phyloP scores from a whole-genome alignment of 2,113 vertebrate genomes.

The Platichthys flesus region DNA sequence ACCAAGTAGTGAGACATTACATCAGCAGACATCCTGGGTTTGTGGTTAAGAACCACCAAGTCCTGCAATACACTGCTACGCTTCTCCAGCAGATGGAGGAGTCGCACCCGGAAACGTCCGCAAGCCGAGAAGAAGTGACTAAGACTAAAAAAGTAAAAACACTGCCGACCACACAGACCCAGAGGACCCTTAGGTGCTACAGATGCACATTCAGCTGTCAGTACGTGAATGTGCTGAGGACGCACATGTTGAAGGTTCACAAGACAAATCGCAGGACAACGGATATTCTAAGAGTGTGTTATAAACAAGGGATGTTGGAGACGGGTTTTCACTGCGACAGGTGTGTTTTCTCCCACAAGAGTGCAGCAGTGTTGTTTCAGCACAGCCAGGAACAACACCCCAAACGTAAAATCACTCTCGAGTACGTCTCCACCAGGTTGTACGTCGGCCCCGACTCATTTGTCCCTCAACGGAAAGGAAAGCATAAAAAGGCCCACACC shows the following conservation, averaged over 20 bases:
- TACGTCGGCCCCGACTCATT: constrained; percentile 1
- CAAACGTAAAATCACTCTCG: not conserved
- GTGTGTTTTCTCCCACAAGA: constrained; percentile 87
- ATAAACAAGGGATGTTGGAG: constrained; percentile 84
- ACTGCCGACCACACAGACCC: constrained; percentile 50
- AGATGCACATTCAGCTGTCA: constrained; percentile 85
- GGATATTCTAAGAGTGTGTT: constrained; percentile 85
- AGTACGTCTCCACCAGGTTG: constrained; percentile 10
- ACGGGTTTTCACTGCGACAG: constrained; percentile 90
- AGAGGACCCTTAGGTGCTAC: constrained; percentile 85
- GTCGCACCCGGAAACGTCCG: not conserved
- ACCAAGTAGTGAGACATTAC: constrained; percentile 37
- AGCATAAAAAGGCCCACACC: constrained; percentile 54
- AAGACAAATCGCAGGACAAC: constrained; percentile 78
- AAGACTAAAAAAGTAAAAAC: constrained; percentile 78
- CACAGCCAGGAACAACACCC: constrained; percentile 89
- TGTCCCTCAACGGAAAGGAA: not conserved
- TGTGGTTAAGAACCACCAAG: not conserved
- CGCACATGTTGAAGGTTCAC: constrained; percentile 87
- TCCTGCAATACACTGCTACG: constrained; percentile 33
- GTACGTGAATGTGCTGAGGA: constrained; percentile 84
- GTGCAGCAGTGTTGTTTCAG: constrained; percentile 81
- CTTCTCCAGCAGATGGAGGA: constrained; percentile 7
- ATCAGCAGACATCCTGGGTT: constrained; percentile 22
- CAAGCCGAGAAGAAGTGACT: not conserved